Evolutionary conservation across 1,140 invertebrate genomes (phyloP).

Genomic region (Ceratosolen solmsi): DNA sequence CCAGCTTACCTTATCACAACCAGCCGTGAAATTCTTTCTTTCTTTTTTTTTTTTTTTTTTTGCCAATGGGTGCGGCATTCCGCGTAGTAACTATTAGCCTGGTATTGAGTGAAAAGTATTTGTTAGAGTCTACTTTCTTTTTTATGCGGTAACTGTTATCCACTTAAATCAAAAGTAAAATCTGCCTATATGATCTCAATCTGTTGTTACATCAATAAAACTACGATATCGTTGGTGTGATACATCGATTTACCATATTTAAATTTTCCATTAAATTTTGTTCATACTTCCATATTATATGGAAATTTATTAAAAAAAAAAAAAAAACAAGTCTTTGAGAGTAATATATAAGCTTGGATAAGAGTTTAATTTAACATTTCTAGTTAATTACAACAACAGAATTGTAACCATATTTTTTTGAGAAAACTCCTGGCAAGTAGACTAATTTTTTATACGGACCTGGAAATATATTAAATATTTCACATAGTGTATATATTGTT

Average conservation of each 20-base stretch:
- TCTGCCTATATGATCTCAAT: neutral
- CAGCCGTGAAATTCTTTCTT: too few species aligned
- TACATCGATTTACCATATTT: too few species aligned
- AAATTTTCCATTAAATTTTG: too few species aligned
- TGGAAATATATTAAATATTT: neutral
- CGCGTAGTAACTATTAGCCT: too few species aligned
- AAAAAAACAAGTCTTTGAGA: neutral
- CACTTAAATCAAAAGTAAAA: too few species aligned
- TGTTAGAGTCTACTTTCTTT: too few species aligned
- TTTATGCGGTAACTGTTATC: too few species aligned
- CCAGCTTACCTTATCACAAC: neutral
- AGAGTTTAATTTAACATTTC: neutral
- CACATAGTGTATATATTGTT: neutral
- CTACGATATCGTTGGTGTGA: too few species aligned
- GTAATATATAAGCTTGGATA: neutral
- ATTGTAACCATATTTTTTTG: neutral
- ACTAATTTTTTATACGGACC: neutral
- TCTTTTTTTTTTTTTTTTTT: too few species aligned
- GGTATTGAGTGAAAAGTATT: too few species aligned
- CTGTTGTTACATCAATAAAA: neutral
- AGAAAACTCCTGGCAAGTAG: neutral
- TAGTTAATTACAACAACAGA: neutral
- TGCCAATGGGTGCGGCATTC: too few species aligned
- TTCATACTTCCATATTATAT: too few species aligned
- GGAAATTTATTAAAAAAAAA: neutral